Evolutionary conservation across 2,797 vertebrate species (phyloP), one percentile per base, ranked within the genome.

Genomic region (Scleropages formosus): DNA sequence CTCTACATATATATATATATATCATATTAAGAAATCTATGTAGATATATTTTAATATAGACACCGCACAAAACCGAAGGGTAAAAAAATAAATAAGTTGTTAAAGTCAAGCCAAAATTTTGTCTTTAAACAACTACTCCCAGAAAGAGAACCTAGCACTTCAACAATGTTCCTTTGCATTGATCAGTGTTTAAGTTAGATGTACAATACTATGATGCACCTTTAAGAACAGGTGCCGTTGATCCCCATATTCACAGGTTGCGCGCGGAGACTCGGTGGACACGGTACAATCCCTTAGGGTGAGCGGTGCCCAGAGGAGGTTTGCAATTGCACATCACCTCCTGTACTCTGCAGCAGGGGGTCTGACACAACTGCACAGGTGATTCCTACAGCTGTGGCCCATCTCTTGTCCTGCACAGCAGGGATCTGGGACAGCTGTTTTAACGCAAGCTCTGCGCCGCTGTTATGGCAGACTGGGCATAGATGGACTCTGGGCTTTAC

Each of bases 41-140:
- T 15, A 9, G 75, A 59, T 16, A 9, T 75, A 15, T 26, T 62
- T 44, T 60, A 69, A 51, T 62, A 69, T 74, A 76, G 58, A 76
- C 58, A 62, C 10, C 27, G 61, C 53, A 76, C 22, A 67, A 49
- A 70, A 69, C 22, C 49, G 44, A 16, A 62, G 70, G 26, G 58
- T 73, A 73, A 44, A 73, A 62, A 63, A 59, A 73, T 63, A 62
- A 61, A 63, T 51, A 69, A 69, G 69, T 69, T 67, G 39, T 56
- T 71, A 15, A 56, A 58, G 31, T 47, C 20, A 62, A 73, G 26
- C 59, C 22, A n/a, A 73, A 15, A 27, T 59, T 16, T 71, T 39
- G 51, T 72, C 27, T 70, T 10, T 26, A 56, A 58, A 49, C 16
- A 61, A 16, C 59, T 22, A 31, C 68, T 59, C 74, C 31, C 51